Base-by-base conservation (phyloP, 2,797 vertebrate species). In the Notolabrus celidotus region DNA sequence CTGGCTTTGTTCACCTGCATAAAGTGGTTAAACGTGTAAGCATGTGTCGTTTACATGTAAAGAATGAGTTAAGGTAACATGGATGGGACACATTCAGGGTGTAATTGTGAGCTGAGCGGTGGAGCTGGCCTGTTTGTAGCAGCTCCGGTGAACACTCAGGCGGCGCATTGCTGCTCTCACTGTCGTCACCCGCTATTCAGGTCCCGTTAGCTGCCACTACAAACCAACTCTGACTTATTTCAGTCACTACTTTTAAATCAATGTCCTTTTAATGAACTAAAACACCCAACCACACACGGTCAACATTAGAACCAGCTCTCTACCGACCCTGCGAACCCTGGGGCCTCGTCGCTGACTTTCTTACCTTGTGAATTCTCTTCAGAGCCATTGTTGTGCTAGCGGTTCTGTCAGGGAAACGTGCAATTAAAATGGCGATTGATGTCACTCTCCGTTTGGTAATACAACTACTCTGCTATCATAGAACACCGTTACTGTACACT, bases 361-460 rank as follows among this genome's bases (percentile, higher is more conserved):
- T 96, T 95, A 97, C 96, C 96, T 97, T 97, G 92, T 97, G 96
- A 95, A 97, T 97, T 96, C 96, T 96, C 94, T 97, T 97, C 92
- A 97, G 94, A 95, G 96, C 96, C 96, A 97, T 97, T 95, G 95
- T 95, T 95, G 94, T 95, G 94, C 89, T 91, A 92, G 92, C 92
- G 92, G 89, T 94, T 92, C 92, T 92, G 94, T 94, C 94, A 94
- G 93, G 85, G 93, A 90, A 94, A 93, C 91, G 94, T 92, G 90
- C 94, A 91, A 86, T 93, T 94, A 92, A 95, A 94, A 94, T 91
- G 90, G 87, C 90, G 90, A 89, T 92, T 81, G 83, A 57, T 89
- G 80, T 87, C 81, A 85, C 80, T 89, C 72, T 82, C 88, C 79
- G 84, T 79, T n/a, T 46, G 71, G 75, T 76, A 83, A 85, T 72